These are phyloP conservation scores for Campaea margaritaria DNA, from an alignment of 2,888 invertebrate species.

Conservation along the genomic window DNA sequence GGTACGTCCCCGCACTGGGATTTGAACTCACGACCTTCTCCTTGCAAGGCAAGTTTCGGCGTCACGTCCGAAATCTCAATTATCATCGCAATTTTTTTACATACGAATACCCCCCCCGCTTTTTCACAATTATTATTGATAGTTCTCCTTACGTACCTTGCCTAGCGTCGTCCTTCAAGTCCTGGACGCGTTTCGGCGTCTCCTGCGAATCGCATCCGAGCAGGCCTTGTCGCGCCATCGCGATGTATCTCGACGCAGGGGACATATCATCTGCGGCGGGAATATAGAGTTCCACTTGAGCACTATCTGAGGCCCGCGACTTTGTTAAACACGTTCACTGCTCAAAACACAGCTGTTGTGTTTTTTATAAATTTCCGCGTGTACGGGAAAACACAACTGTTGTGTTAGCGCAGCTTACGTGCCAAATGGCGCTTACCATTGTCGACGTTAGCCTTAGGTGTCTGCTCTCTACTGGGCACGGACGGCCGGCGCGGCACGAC, in stretches of 20 bases:
- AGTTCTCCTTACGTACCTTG: conserved; percentile 48
- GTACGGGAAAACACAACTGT: no score
- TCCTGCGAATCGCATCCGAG: conserved; percentile 76
- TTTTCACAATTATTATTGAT: no score
- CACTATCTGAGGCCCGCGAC: no score
- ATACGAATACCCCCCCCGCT: no score
- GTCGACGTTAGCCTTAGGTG: conserved; percentile 63
- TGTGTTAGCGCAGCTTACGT: no score
- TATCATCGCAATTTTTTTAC: no score
- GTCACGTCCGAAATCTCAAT: no score
- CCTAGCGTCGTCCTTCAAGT: conserved; percentile 56
- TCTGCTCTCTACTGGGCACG: conserved; percentile 54
- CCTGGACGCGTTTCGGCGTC: conserved; percentile 65
- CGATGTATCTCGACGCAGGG: conserved; percentile 79
- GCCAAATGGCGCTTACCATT: conserved; percentile 19
- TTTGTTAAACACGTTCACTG: not conserved
- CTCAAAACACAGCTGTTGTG: no score
- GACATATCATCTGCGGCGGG: conserved; percentile 70
- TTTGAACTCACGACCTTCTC: no score
- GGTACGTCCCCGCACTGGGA: no score
- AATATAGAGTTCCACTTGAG: not conserved
- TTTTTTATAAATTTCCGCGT: no score
- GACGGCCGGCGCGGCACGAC: conserved; percentile 51
- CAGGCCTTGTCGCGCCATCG: conserved; percentile 80
- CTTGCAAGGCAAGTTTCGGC: no score